Evolutionary conservation across 2,888 invertebrate species (phyloP), one percentile per base, ranked within the genome.

Genomic region (Suillia variegata): DNA sequence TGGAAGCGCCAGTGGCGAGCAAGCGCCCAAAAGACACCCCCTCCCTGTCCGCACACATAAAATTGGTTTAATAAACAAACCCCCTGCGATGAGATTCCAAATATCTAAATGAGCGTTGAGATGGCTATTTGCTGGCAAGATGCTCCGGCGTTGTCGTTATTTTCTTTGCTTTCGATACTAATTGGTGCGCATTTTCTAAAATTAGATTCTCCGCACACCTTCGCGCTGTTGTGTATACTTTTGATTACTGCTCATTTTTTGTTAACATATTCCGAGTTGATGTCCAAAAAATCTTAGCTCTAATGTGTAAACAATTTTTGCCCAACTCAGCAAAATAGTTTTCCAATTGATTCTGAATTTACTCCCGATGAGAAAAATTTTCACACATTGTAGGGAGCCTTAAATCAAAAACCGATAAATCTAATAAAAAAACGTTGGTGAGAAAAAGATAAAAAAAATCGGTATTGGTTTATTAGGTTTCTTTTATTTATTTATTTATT

Each of bases 11-110:
- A n/a, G 22, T 48, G 47, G 34, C 47, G 12, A 31, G 31, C 31
- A 31, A n/a, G 52, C 15, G 17, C 58, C 52, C 45, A n/a, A n/a
- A n/a, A n/a, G n/a, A n/a, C n/a, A n/a, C n/a, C n/a, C n/a, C n/a
- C n/a, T n/a, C 21, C 45, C 53, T 22, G 10, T 10, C 26, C 53
- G n/a, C n/a, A n/a, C n/a, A n/a, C 31, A 6, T 22, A 17, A n/a
- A 17, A 24, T 12, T 13, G 6, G 33, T 31, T 34, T 59, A 61
- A 63, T 61, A 56, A 57, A 59, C 54, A 63, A 58, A 33, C 52
- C 51, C 55, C 33, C 61, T 55, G 53, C 54, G 61, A 8, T 13
- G 45, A n/a, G n/a, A 17, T 18, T 20, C 13, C 45, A 45, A 45
- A 45, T 20, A 20, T 20, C 13, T 45, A n/a, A n/a, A 38, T n/a